Base-by-base conservation (phyloP, 2,113 vertebrate species). In the Xiphophorus couchianus region DNA sequence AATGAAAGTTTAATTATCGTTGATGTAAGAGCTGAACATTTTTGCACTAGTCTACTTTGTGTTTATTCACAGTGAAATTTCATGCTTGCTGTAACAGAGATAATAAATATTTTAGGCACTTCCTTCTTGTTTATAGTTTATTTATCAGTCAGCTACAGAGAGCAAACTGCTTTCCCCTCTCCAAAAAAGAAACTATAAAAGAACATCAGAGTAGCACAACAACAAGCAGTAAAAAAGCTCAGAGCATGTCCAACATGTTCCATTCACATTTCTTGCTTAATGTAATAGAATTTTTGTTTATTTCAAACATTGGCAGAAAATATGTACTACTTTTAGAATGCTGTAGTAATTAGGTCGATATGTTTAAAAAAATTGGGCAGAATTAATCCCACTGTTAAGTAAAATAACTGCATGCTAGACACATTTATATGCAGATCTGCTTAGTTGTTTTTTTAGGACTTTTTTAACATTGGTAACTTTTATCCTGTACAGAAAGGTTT, bases 21-120 rank as follows among this genome's bases (percentile, higher is more conserved):
- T 48, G 5, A 5, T 48, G 17, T n/a, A 58, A 58, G 25, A 58
- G 7, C 22, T 10, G 25, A n/a, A n/a, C n/a, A 10, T 25, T 58
- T 58, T 58, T 58, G 51, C 51, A n/a, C 51, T n/a, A 2, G 19
- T 11, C 2, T 39, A 28, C 42, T 67, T 76, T 84, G 51, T 71
- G 58, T 42, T 44, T 71, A 70, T 83, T 73, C 74, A 64, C 64
- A 68, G 73, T 71, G 74, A 81, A 91, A 85, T 80, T 48, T 60
- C 66, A 30, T 71, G 75, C 83, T 80, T 86, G 69, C 73, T 78
- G 66, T 80, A 84, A 90, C 86, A 92, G 91, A 91, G 82, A 79
- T 71, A 29, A 92, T 94, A 76, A 94, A 95, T 94, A 94, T 93
- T 94, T 94, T 60, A 95, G 74, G 66, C 11, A 66, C 84, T 84